Percentiles rank a stretch among this genome's conserved stretches.
phyloP scores from a whole-genome alignment of 2,888 invertebrate species.

The Mycalesis mineus region DNA sequence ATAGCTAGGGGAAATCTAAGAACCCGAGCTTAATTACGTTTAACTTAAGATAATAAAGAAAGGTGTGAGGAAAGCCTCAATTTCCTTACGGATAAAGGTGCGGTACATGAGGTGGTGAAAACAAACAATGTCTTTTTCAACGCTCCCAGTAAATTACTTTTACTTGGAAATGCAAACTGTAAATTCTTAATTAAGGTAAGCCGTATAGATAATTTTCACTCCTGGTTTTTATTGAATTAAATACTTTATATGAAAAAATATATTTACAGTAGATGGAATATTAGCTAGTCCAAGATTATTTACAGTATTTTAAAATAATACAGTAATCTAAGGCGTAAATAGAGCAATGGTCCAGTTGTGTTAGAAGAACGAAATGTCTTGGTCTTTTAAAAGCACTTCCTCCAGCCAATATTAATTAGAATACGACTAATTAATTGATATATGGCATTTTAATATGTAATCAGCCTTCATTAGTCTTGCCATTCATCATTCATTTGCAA shows the following conservation, averaged over 20 bases:
- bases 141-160: slow-evolving; percentile 12
- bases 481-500: neutral
- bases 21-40: neutral
- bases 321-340: too few relatives aligned
- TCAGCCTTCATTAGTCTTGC: neutral
- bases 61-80: neutral
- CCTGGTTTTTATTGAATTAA: neutral
- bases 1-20: neutral
- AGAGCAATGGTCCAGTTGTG: too few relatives aligned
- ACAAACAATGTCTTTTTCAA: slow-evolving; percentile 18
- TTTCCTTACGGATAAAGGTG: neutral
- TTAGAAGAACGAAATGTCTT: too few relatives aligned
- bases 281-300: too few relatives aligned
- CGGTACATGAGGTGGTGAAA: neutral
- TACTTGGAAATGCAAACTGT: slow-evolving; percentile 14
- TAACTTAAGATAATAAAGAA: neutral
- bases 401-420: too few relatives aligned
- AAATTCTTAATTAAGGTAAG: slow-evolving; percentile 21
- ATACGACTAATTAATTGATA: too few relatives aligned
- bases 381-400: too few relatives aligned
- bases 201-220: slow-evolving; percentile 8
- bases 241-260: too few relatives aligned
- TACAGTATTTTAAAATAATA: too few relatives aligned
- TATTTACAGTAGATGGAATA: too few relatives aligned
- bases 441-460: neutral